Evolutionary conservation across 2,113 vertebrate species (phyloP).

Genomic region (western clawed frog (Xenopus tropicalis)): UCB_Xtro_10.0 CM004447.2:122567501-122568000

Average conservation of each 20-base stretch:
- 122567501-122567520: too few species aligned
- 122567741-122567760: background rate
- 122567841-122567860: background rate
- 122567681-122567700: background rate
- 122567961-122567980: background rate
- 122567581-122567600: too few species aligned
- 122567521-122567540: too few species aligned
- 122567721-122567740: background rate
- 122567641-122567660: too few species aligned
- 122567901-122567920: background rate
- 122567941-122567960: background rate
- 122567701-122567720: background rate
- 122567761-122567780: background rate
- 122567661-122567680: too few species aligned
- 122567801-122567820: conserved; percentile 2
- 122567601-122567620: too few species aligned
- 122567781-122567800: conserved; percentile 1
- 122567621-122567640: too few species aligned
- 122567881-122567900: conserved; percentile 1
- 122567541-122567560: too few species aligned
- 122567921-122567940: background rate
- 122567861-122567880: background rate
- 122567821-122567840: background rate
- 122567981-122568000: background rate
- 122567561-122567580: too few species aligned